Base-by-base conservation (phyloP, 2,113 vertebrate species). In the Rhodinocichla rosea region DNA sequence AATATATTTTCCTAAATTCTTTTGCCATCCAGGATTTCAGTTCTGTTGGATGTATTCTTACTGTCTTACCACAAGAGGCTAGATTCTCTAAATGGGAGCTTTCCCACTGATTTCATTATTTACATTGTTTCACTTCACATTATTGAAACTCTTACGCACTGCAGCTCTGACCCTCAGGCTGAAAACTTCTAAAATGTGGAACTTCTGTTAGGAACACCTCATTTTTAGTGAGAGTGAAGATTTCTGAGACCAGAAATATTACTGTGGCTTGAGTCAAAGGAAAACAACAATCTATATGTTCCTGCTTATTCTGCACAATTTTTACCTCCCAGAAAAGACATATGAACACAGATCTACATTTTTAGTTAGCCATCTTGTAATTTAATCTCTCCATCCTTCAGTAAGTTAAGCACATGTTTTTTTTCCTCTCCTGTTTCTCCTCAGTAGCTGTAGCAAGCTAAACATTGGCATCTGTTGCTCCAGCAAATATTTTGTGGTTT, bases 41-140 rank as follows among this genome's bases (percentile, higher is more conserved):
- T 73, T 75, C 17, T 1, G 0, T 33, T 83, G 77, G 47, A 20
- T 63, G 24, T 47, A 37, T 79, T 92, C 74, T 23, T 64, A 11
- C 33, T 69, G 45, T 57, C 13, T 82, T 49, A 40, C 0, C 1
- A 9, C 44, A 20, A 10, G 7, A n/a, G n/a, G 30, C 15, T 62
- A 22, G 33, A 47, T 42, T 81, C 2, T 6, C 10, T 49, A 49
- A 49, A 49, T 50, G 42, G 28, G 63, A 93, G 30, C 57, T 69
- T 87, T 91, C 26, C 18, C 55, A 52, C 35, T 90, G 59, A 86
- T 92, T 95, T 67, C 2, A 63, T 93, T 93, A 93, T 96, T 97
- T 76, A 65, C 74, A 69, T 88, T 90, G 79, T 69, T 94, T 93
- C 39, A 7, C 67, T 90, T 86, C 1, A 1, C 64, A 6, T 88